Percentiles rank a stretch among this genome's conserved stretches.
Conservation (phyloP, 2,797 vertebrate genomes). For the Hoplostethus atlanticus region DNA sequence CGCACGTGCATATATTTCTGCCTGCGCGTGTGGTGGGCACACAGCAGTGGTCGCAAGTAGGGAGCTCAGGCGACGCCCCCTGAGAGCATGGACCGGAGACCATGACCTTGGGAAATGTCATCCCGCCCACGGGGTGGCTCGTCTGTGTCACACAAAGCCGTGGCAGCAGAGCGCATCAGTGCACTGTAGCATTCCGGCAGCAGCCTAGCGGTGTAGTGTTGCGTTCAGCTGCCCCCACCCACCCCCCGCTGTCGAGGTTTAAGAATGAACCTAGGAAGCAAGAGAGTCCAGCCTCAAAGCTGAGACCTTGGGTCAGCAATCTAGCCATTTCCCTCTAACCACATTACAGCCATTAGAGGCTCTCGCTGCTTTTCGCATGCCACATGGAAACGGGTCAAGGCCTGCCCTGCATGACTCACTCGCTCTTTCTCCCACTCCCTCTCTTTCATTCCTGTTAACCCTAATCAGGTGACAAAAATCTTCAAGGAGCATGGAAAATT, state of each 20-base stretch:
- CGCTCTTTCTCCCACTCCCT: slow-evolving; percentile 50
- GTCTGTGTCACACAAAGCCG: slow-evolving; percentile 64
- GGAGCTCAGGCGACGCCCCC: slow-evolving; percentile 63
- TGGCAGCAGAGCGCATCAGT: slow-evolving; percentile 52
- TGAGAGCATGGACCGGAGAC: slow-evolving; percentile 64
- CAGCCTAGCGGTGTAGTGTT: slow-evolving; percentile 47
- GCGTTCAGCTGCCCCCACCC: slow-evolving; percentile 59
- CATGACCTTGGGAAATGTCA: slow-evolving; percentile 86
- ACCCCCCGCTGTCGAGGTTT: slow-evolving; percentile 66
- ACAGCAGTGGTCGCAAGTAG: slow-evolving; percentile 37
- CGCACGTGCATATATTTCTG: slow-evolving; percentile 37
- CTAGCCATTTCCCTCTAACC: slow-evolving; percentile 84
- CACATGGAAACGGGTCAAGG: slow-evolving; percentile 84
- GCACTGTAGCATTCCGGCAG: slow-evolving; percentile 48
- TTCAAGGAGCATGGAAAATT: slow-evolving; percentile 57
- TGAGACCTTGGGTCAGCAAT: slow-evolving; percentile 84
- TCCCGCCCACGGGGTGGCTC: slow-evolving; percentile 67
- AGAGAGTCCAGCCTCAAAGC: slow-evolving; percentile 71
- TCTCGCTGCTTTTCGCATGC: slow-evolving; percentile 80
- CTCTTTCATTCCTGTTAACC: slow-evolving; percentile 67
- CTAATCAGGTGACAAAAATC: slow-evolving; percentile 69
- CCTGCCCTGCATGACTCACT: slow-evolving; percentile 74
- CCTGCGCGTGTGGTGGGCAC: slow-evolving; percentile 24
- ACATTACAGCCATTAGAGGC: slow-evolving; percentile 85
- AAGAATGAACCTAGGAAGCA: slow-evolving; percentile 63